phyloP scores from a whole-genome alignment of 2,113 vertebrate species.

The Sylvilagus bachmani region DNA sequence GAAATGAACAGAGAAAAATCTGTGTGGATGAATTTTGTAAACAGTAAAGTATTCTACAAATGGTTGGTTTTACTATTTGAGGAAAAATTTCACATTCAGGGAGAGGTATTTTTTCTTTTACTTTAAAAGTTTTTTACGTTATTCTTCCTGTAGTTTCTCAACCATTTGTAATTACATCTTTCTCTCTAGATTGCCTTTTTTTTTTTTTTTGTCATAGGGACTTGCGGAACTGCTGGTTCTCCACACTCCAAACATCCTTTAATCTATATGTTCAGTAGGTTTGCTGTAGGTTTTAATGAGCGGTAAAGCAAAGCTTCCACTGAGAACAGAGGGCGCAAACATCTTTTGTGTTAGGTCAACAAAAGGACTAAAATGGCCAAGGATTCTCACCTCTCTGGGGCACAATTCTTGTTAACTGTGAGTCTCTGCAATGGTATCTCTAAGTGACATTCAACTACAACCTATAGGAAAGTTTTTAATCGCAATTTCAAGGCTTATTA shows the following conservation, averaged over 20 bases:
- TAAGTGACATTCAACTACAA: not conserved
- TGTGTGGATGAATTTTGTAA: not conserved
- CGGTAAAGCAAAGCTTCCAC: not conserved
- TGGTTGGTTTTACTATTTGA: not conserved
- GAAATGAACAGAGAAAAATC: not conserved
- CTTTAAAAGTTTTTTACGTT: not conserved
- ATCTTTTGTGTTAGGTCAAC: not conserved
- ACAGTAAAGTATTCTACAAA: not conserved
- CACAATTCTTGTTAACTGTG: not conserved
- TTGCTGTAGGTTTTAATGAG: not conserved
- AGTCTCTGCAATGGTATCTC: not conserved
- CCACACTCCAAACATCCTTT: not conserved
- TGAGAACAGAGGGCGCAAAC: not conserved
- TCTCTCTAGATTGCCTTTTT: not conserved
- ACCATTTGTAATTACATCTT: not conserved
- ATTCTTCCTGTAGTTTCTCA: not conserved
- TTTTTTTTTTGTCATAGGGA: not conserved
- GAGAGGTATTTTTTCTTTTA: not conserved
- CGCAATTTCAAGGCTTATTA: not conserved
- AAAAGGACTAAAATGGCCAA: not conserved
- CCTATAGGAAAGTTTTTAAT: not conserved
- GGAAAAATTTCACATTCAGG: not conserved
- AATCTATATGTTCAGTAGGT: not conserved
- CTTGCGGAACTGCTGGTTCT: not conserved
- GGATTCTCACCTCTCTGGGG: not conserved